Evolutionary conservation across 2,888 invertebrate species (phyloP).

Genomic region (Drosophila emarginata): DNA sequence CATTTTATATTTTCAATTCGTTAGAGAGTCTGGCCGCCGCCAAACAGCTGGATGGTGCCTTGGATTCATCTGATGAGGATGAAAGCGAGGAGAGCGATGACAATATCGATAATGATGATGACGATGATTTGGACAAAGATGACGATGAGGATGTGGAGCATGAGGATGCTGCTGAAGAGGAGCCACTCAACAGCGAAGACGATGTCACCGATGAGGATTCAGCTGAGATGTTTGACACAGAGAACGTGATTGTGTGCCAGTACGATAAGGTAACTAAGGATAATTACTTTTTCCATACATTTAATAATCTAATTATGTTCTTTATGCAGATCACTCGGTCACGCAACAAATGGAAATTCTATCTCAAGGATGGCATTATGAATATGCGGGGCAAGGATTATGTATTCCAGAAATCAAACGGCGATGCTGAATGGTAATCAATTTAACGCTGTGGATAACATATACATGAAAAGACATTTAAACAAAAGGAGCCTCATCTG

Average conservation of each 20-base stretch:
- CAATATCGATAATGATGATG: conserved; percentile 88
- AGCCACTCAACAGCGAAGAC: conserved; percentile 97
- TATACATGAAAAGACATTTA: conserved; percentile 30
- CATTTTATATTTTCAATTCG: background rate
- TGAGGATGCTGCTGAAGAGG: conserved; percentile 89
- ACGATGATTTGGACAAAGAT: conserved; percentile 87
- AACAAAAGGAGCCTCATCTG: conserved; percentile 41
- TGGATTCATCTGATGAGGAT: conserved; percentile 89
- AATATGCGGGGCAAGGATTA: conserved; percentile 98
- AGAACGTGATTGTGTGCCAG: conserved; percentile 99
- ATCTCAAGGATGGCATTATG: conserved; percentile 99
- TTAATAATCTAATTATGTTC: background rate
- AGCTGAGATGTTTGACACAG: conserved; percentile 97
- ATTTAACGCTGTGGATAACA: conserved; percentile 10
- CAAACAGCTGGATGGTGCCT: conserved; percentile 86
- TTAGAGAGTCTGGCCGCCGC: conserved; percentile 79
- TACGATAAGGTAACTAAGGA: conserved; percentile 93
- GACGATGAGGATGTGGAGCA: conserved; percentile 87
- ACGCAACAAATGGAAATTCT: conserved; percentile 99
- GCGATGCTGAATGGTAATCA: conserved; percentile 99
- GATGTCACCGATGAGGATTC: conserved; percentile 98
- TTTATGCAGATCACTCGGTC: conserved; percentile 94
- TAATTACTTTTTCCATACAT: background rate
- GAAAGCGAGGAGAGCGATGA: conserved; percentile 90
- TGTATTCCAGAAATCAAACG: conserved; percentile 99